Evolutionary conservation across 2,888 invertebrate genomes (phyloP).

Genomic region (Phengaris alcon): DNA sequence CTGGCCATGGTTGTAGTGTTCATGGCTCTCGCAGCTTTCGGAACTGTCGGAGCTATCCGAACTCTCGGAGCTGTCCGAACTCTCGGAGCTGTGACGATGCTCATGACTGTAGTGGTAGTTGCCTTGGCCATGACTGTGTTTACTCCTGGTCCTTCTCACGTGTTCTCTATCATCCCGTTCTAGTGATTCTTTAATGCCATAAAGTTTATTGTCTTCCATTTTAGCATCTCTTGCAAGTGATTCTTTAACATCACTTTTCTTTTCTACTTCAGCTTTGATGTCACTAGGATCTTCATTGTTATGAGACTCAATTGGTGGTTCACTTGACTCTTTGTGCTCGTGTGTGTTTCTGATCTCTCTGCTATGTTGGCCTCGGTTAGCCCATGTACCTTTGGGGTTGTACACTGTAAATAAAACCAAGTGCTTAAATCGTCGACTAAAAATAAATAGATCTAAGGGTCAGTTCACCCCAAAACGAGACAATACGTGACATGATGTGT

Average conservation of each 20-base stretch:
- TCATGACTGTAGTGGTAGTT: not conserved
- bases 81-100: constrained; percentile 6
- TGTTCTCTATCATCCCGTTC: not conserved
- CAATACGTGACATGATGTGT: too few species aligned
- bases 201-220: not conserved
- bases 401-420: not conserved
- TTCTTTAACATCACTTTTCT: not conserved
- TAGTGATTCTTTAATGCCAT: not conserved
- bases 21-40: not conserved
- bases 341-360: not conserved
- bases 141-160: not conserved
- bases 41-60: not conserved
- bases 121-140: not conserved
- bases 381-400: not conserved
- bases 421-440: too few species aligned
- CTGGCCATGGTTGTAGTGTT: not conserved
- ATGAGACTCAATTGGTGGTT: too few species aligned
- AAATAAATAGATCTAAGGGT: too few species aligned
- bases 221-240: not conserved
- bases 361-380: not conserved
- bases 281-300: not conserved
- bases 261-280: not conserved
- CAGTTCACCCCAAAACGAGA: too few species aligned
- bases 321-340: not conserved
- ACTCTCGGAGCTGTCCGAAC: not conserved